phyloP scores from a whole-genome alignment of 2,113 vertebrate genomes.

The Phycodurus eques region DNA sequence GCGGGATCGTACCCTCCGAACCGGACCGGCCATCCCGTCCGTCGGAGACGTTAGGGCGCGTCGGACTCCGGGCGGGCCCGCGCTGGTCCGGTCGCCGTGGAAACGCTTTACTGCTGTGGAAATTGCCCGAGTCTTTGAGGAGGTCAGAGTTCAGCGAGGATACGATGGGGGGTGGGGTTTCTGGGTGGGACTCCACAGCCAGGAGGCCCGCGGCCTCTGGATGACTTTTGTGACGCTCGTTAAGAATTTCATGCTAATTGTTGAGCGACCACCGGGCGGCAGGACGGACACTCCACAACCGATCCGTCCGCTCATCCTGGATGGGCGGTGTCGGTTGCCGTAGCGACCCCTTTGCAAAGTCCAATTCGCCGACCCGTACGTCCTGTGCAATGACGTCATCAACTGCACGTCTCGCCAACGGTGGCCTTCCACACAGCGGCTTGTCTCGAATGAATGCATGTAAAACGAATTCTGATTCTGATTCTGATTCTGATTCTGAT shows the following conservation, averaged over 20 bases:
- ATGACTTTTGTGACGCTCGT: slow-evolving; percentile 69
- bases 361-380: too few relatives aligned
- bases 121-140: slow-evolving; percentile 64
- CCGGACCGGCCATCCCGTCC: not conserved
- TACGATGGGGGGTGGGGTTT: slow-evolving; percentile 1
- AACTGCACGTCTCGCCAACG: too few relatives aligned
- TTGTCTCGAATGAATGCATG: too few relatives aligned
- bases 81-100: slow-evolving; percentile 41
- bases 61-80: not conserved
- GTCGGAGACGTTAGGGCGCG: too few relatives aligned
- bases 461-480: too few relatives aligned
- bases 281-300: not conserved
- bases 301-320: not conserved
- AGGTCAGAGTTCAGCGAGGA: slow-evolving; percentile 58
- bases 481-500: too few relatives aligned
- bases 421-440: too few relatives aligned
- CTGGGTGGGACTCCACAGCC: slow-evolving; percentile 34
- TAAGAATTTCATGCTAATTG: slow-evolving; percentile 77
- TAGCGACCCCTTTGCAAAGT: not conserved
- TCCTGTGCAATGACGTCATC: too few relatives aligned
- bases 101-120: slow-evolving; percentile 72
- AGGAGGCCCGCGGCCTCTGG: slow-evolving; percentile 66
- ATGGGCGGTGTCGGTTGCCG: not conserved
- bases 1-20: not conserved
- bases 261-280: slow-evolving; percentile 23